These are phyloP conservation scores for Augiades crinisus DNA, from an alignment of 2,888 invertebrate species.

Conservation along the genomic window DNA sequence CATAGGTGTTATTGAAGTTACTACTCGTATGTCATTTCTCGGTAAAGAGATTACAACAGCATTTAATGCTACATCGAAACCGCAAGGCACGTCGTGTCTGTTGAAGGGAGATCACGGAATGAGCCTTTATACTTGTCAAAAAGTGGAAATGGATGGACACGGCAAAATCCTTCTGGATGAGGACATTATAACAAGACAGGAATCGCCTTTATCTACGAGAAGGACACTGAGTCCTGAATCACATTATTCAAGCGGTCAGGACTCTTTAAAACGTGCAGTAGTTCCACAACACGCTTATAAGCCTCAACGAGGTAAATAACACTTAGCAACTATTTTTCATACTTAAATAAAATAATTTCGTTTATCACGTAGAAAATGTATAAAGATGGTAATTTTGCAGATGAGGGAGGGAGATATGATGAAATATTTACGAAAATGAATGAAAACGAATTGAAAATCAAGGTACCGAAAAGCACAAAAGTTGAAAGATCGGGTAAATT, in stretches of 20 bases:
- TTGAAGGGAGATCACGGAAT: constrained; percentile 68
- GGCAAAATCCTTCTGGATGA: constrained; percentile 71
- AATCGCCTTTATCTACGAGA: constrained; percentile 32
- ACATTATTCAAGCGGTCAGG: constrained; percentile 42
- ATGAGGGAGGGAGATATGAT: constrained; percentile 54
- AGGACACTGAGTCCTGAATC: constrained; percentile 49
- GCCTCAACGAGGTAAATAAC: constrained; percentile 31
- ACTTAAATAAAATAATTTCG: neutral
- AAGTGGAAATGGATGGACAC: constrained; percentile 72
- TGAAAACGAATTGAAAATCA: constrained; percentile 67
- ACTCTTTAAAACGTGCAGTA: constrained; percentile 34
- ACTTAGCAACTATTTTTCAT: neutral
- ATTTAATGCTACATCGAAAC: constrained; percentile 57
- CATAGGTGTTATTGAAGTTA: constrained; percentile 68
- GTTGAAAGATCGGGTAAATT: constrained; percentile 62
- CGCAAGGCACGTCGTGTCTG: constrained; percentile 52
- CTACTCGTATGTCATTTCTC: constrained; percentile 68
- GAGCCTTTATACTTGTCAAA: constrained; percentile 70
- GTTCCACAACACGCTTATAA: constrained; percentile 26
- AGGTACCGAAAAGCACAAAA: constrained; percentile 66
- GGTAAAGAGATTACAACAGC: constrained; percentile 75
- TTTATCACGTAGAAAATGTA: neutral
- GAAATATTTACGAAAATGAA: constrained; percentile 75
- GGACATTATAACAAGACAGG: constrained; percentile 51
- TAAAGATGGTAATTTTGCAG: constrained; percentile 36